Evolutionary conservation across 2,888 invertebrate genomes (phyloP), one percentile per base, ranked within the genome.

Genomic region (Dusona sp.): DNA sequence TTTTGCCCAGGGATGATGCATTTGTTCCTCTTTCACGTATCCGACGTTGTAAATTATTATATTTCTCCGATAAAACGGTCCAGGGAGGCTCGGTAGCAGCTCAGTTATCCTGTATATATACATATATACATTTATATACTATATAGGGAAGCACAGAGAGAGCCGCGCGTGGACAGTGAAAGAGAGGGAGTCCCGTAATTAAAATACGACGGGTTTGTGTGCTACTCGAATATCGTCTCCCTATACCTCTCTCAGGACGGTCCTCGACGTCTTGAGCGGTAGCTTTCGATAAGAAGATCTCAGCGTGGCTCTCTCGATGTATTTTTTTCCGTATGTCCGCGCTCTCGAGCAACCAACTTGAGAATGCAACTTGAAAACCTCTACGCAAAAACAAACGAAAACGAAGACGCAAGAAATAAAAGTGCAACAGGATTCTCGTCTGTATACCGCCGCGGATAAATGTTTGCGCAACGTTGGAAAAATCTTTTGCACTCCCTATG

Each of bases 1-100:
- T 89, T 89, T 86, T 79, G 51, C 83, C 77, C 75, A 74, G 79
- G 68, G 79, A 85, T 89, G 91, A 90, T 90, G 90, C 89, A 90
- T 88, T 89, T 88, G 77, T 88, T 79, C 84, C 86, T 86, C 83
- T 88, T 86, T 86, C 81, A 79, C 89, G 87, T 79, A 86, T 82
- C 87, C 77, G 82, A 86, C 79, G 88, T 87, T 85, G 89, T 91
- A 91, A 91, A 91, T 91, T 91, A 91, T 91, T 54, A 54, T 90
- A 90, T 91, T 90, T 90, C 87, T 88, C 81, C 88, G 90, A 91
- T 91, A 91, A 90, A 89, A 86, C 83, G 85, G 48, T 73, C 83
- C 80, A 75, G 72, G 68, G 80, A 74, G 79, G 79, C 68, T 70
- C 73, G 68, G 70, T 68, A 84, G 83, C 45, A 33, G 65, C 45